phyloP scores from a whole-genome alignment of 2,113 vertebrate species.

The Eleginops maclovinus region DNA sequence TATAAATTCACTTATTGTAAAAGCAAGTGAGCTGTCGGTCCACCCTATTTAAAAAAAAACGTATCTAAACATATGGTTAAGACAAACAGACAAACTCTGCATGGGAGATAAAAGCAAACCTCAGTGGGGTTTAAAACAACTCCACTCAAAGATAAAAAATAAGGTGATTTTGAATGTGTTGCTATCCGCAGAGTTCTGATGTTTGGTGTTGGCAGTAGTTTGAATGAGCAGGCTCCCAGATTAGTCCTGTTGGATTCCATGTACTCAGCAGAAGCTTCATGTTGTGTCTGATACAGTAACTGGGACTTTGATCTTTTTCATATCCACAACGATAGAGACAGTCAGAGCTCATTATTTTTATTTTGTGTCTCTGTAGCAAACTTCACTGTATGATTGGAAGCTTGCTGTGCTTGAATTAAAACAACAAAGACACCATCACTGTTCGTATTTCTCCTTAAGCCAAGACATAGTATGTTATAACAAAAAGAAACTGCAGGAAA shows the following conservation, averaged over 20 bases:
- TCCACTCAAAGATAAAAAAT: not conserved
- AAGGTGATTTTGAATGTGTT: not conserved
- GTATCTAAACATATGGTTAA: not conserved
- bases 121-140: not conserved
- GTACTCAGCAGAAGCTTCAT: constrained; percentile 23
- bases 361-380: not conserved
- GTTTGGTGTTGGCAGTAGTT: constrained; percentile 22
- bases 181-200: constrained; percentile 13
- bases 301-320: constrained; percentile 36
- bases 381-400: constrained; percentile 11
- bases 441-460: not conserved
- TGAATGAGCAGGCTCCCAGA: constrained; percentile 17
- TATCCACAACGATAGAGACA: not conserved
- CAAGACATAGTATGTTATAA: not conserved
- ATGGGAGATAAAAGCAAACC: constrained; percentile 6
- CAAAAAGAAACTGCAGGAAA: not conserved
- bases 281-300: constrained; percentile 15
- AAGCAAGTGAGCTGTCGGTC: not conserved
- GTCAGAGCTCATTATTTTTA: constrained; percentile 14
- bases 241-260: constrained; percentile 14
- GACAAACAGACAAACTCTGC: not conserved
- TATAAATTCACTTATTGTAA: not conserved
- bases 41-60: not conserved
- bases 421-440: not conserved
- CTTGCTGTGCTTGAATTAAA: not conserved